Evolutionary conservation across 2,888 invertebrate species (phyloP).

Genomic region (Meiosimyza decipiens): DNA sequence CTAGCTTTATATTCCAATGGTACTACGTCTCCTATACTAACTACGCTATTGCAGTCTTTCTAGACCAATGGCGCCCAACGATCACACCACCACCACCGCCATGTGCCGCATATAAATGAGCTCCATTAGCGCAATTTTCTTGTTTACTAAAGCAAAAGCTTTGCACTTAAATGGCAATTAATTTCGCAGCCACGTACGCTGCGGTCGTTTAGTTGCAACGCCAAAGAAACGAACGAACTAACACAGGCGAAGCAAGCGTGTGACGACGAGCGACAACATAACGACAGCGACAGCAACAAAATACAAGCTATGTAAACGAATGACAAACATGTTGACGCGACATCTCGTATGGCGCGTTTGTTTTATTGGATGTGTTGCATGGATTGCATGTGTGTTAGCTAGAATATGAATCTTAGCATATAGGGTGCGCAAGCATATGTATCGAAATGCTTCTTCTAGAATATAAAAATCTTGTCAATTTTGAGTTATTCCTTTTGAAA

Average conservation of each 20-base stretch:
- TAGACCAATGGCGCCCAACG: too few species aligned
- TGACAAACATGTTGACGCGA: conserved; percentile 32
- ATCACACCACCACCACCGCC: conserved; percentile 8
- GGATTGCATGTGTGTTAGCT: neutral
- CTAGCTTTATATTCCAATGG: too few species aligned
- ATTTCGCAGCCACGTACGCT: conserved; percentile 63
- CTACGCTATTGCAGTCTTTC: neutral
- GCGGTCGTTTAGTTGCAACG: conserved; percentile 58
- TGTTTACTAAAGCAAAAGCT: conserved; percentile 61
- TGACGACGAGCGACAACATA: too few species aligned
- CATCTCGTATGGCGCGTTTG: neutral
- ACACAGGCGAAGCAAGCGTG: too few species aligned
- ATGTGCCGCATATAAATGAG: conserved; percentile 32
- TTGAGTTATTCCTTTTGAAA: too few species aligned
- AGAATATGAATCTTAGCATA: too few species aligned
- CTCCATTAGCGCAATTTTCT: conserved; percentile 60
- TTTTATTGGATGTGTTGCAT: conserved; percentile 28
- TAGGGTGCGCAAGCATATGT: too few species aligned
- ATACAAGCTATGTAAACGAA: conserved; percentile 13
- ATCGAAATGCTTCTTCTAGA: too few species aligned
- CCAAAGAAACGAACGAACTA: neutral
- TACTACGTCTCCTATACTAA: neutral
- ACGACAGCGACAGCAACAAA: neutral
- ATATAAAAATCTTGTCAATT: too few species aligned
- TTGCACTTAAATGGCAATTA: conserved; percentile 66